phyloP scores from a whole-genome alignment of 1,140 invertebrate species.

The Spodoptera frugiperda region DNA sequence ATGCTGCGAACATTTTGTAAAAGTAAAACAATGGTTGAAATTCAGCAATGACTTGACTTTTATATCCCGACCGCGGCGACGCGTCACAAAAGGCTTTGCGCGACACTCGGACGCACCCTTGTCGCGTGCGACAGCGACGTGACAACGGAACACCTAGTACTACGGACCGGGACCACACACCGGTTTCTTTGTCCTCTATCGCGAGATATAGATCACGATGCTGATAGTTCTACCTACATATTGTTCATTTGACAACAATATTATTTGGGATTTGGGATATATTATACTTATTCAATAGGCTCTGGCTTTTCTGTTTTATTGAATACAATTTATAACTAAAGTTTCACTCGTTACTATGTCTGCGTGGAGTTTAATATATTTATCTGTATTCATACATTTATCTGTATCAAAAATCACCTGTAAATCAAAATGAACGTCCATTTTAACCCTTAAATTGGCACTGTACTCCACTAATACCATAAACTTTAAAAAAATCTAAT shows the following conservation, averaged over 20 bases:
- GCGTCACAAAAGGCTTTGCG: neutral
- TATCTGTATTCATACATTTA: too few species aligned
- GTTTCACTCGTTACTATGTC: too few species aligned
- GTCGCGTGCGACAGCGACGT: neutral
- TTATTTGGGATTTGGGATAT: too few species aligned
- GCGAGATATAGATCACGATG: neutral
- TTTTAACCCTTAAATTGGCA: too few species aligned
- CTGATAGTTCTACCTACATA: neutral
- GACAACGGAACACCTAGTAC: slow-evolving; percentile 7
- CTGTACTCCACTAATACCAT: too few species aligned
- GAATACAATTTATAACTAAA: too few species aligned
- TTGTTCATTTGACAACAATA: neutral
- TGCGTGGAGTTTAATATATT: too few species aligned
- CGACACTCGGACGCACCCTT: neutral
- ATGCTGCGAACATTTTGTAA: neutral
- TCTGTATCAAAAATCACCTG: too few species aligned
- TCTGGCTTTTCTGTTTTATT: too few species aligned
- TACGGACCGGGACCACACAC: neutral
- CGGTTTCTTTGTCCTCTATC: neutral
- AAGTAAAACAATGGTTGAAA: neutral
- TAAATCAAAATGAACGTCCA: too few species aligned
- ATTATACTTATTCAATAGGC: too few species aligned
- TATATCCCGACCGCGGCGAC: neutral
- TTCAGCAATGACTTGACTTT: slow-evolving; percentile 9
- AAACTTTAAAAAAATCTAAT: too few species aligned